A percentile compares a stretch with the other conserved stretches of the same genome.
phyloP scores from a whole-genome alignment of 2,888 invertebrate genomes.

The Dorcus parallelipipedus region DNA sequence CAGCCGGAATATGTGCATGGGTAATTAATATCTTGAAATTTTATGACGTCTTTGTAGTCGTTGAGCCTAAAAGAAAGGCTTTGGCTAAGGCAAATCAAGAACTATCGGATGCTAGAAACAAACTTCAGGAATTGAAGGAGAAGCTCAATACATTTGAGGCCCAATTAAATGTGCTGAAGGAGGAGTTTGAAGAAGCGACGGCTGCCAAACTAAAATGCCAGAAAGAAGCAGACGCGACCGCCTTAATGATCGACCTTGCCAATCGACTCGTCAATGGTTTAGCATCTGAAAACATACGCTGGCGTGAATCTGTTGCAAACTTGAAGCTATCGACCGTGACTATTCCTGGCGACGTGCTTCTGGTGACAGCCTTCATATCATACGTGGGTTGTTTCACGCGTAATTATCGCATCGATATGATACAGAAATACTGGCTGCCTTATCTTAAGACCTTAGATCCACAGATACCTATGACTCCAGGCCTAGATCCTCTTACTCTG shows the following conservation, averaged over 20 bases:
- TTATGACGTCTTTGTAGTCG: constrained; percentile 85
- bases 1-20: constrained; percentile 92
- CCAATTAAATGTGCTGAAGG: constrained; percentile 70
- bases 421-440: constrained; percentile 78
- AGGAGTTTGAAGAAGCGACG: constrained; percentile 82
- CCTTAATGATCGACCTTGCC: constrained; percentile 84
- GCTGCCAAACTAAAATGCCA: constrained; percentile 87
- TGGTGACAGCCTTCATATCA: constrained; percentile 90
- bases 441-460: constrained; percentile 67
- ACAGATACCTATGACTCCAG: constrained; percentile 75
- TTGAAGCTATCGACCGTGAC: constrained; percentile 70
- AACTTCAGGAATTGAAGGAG: constrained; percentile 71
- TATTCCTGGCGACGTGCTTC: constrained; percentile 83
- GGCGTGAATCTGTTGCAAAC: constrained; percentile 61
- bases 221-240: constrained; percentile 87
- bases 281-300: constrained; percentile 86
- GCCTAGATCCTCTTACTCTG: constrained; percentile 78
- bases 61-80: constrained; percentile 87
- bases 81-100: constrained; percentile 82
- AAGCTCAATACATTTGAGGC: constrained; percentile 74
- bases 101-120: constrained; percentile 75
- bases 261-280: constrained; percentile 89
- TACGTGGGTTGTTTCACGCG: constrained; percentile 93
- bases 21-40: constrained; percentile 88
- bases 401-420: constrained; percentile 73